Conservation (phyloP, 2,113 vertebrate genomes). For the Gadus macrocephalus region DNA sequence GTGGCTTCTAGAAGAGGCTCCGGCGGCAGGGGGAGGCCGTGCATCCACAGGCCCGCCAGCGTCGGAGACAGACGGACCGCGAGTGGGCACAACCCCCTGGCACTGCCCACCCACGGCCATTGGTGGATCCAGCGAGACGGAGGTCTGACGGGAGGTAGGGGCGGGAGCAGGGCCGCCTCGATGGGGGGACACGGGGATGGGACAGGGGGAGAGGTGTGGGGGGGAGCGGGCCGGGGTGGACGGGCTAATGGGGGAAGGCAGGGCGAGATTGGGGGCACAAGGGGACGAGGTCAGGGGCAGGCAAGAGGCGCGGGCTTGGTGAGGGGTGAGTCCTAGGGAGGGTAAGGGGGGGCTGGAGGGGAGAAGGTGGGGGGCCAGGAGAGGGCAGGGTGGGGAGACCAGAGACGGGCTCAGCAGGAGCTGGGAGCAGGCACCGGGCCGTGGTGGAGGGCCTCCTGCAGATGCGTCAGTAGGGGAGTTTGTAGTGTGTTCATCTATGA, state of each 20-base stretch:
- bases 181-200: background rate
- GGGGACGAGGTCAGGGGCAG: conserved; percentile 20
- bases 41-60: background rate
- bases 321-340: conserved; percentile 43
- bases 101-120: background rate
- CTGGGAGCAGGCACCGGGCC: conserved; percentile 9
- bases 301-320: background rate
- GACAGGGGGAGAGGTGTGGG: conserved; percentile 31
- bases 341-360: conserved; percentile 36
- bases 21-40: background rate
- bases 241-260: conserved; percentile 26
- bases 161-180: background rate
- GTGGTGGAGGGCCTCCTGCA: background rate
- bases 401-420: conserved; percentile 40
- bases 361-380: background rate
- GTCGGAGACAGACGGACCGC: background rate
- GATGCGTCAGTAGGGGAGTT: background rate
- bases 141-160: background rate
- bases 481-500: background rate
- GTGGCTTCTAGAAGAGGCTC: background rate
- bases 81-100: background rate
- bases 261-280: conserved; percentile 26
- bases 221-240: conserved; percentile 31
- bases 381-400: conserved; percentile 12
- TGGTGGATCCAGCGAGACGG: background rate